Percentiles rank a stretch among this genome's conserved stretches.
These are phyloP conservation scores for Nomada ruficornis DNA, from an alignment of 2,888 invertebrate genomes.

Conservation along the genomic window DNA sequence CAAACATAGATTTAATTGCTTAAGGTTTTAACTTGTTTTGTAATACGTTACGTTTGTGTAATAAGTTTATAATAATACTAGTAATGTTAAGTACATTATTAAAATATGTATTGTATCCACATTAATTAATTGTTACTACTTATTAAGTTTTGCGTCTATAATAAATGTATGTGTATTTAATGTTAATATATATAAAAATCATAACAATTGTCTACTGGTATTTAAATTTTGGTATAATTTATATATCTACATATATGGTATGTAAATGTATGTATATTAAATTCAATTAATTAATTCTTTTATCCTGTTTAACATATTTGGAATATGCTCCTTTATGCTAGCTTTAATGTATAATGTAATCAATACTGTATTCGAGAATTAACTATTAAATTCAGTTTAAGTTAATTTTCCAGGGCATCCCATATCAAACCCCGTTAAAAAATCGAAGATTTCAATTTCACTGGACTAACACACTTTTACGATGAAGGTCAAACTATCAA, in stretches of 20 bases:
- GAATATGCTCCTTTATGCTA: not conserved
- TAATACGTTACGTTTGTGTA: not conserved
- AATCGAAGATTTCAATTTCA: conserved; percentile 27
- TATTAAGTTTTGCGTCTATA: no score
- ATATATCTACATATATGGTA: not conserved
- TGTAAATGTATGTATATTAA: not conserved
- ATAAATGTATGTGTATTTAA: no score
- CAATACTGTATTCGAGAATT: not conserved
- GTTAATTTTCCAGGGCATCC: not conserved
- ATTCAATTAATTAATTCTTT: no score
- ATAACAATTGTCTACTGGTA: no score
- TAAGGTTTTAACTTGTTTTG: not conserved
- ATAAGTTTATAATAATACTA: not conserved
- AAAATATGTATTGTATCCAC: no score
- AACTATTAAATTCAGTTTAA: not conserved
- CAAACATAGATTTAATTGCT: not conserved
- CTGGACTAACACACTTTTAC: not conserved
- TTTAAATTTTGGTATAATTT: no score
- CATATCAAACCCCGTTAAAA: conserved; percentile 18
- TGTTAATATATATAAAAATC: no score
- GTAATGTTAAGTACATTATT: no score
- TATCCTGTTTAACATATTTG: no score
- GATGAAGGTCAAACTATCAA: conserved; percentile 55
- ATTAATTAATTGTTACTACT: no score
- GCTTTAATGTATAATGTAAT: not conserved